Percentiles rank a stretch among this genome's conserved stretches.
These are phyloP conservation scores for Campylomormyrus tamandua DNA, from an alignment of 2,113 vertebrate species.

Conservation along the genomic window DNA sequence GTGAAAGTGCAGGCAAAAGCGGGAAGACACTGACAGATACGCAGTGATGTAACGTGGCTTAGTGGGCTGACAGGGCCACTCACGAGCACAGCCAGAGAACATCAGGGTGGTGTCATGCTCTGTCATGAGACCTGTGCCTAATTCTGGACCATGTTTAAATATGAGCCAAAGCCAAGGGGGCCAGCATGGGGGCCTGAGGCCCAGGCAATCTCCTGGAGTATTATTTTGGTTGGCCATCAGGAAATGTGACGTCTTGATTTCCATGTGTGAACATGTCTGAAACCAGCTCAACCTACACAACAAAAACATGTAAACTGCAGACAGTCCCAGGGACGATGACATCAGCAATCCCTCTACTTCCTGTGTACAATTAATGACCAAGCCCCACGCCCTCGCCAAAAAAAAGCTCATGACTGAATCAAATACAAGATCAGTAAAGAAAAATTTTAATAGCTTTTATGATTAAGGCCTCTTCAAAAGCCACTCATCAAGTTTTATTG, in stretches of 20 bases:
- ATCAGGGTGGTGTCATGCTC: conserved; percentile 2
- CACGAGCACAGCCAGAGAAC: conserved; percentile 9
- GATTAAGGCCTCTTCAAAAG: neutral
- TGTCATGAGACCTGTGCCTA: conserved; percentile 9
- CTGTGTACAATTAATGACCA: neutral
- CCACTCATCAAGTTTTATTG: neutral
- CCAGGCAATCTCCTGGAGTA: neutral
- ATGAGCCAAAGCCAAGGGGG: neutral
- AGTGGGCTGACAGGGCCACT: neutral
- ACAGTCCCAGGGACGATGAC: neutral
- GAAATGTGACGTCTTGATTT: neutral
- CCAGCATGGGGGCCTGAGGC: neutral
- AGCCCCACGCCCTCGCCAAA: neutral
- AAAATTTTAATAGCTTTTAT: neutral
- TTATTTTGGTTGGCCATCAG: neutral
- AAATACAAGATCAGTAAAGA: neutral
- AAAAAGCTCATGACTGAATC: neutral
- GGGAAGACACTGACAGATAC: neutral
- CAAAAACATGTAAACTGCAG: neutral
- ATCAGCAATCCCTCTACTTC: neutral
- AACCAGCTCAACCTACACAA: neutral
- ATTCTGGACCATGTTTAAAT: conserved; percentile 5
- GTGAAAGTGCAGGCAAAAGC: neutral
- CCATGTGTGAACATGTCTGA: neutral
- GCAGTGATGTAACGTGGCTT: neutral